Percentiles rank a stretch among this genome's conserved stretches.
Evolutionary conservation across 1,140 invertebrate genomes (phyloP).

Genomic region (Radopholus similis): DNA sequence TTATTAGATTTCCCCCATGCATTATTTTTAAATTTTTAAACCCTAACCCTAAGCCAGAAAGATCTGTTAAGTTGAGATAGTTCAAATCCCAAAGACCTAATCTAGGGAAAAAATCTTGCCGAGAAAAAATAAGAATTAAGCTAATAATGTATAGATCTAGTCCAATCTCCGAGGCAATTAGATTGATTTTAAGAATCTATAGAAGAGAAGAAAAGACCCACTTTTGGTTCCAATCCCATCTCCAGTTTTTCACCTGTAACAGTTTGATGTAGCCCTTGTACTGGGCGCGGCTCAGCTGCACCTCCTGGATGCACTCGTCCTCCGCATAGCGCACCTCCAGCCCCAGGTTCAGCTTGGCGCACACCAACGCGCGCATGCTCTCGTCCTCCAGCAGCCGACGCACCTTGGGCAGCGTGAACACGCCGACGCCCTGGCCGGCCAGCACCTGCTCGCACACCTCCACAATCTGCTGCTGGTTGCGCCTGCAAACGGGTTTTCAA

Average conservation of each 20-base stretch:
- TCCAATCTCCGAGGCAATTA: too few relatives aligned
- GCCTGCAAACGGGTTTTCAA: too few relatives aligned
- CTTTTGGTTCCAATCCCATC: neutral
- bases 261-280: conserved; percentile 96
- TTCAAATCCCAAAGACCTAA: too few relatives aligned
- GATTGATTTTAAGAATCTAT: neutral
- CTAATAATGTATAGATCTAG: too few relatives aligned
- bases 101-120: too few relatives aligned
- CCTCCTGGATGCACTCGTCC: conserved; percentile 93
- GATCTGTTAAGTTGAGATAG: too few relatives aligned
- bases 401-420: conserved; percentile 86
- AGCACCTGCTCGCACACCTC: conserved; percentile 84
- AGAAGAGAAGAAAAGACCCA: neutral
- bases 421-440: conserved; percentile 91
- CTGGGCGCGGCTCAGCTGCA: conserved; percentile 79
- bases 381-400: conserved; percentile 98
- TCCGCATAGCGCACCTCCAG: conserved; percentile 83
- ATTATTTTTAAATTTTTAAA: neutral
- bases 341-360: conserved; percentile 88
- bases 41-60: neutral
- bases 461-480: conserved; percentile 67
- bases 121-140: too few relatives aligned
- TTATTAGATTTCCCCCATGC: too few relatives aligned
- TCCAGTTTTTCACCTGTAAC: conserved; percentile 69
- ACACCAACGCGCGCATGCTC: conserved; percentile 89